Conservation (phyloP, 1,140 invertebrate genomes). For the Pomacea maculata region DNA sequence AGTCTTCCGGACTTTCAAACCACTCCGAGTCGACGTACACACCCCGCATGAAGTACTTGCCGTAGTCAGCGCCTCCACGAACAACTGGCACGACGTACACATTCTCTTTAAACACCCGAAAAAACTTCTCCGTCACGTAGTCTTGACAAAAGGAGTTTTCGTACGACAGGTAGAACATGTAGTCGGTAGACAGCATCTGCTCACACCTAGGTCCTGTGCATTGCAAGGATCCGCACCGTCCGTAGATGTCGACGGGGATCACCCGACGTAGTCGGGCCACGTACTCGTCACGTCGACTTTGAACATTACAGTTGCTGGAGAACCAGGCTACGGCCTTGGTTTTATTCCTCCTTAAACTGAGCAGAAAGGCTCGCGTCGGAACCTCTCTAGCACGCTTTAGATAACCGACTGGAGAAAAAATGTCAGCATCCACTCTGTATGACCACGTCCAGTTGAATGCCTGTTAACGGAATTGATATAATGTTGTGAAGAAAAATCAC, state of each 20-base stretch:
- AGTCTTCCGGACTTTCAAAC: slow-evolving; percentile 65
- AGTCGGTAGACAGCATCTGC: slow-evolving; percentile 22
- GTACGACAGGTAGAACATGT: slow-evolving; percentile 65
- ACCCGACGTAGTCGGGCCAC: slow-evolving; percentile 62
- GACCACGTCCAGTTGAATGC: not conserved
- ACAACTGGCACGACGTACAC: slow-evolving; percentile 74
- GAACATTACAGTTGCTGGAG: slow-evolving; percentile 1
- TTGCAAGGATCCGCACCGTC: slow-evolving; percentile 66
- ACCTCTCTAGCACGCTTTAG: not conserved
- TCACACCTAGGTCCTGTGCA: slow-evolving; percentile 21
- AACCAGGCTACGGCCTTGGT: not conserved
- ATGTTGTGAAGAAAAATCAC: not conserved
- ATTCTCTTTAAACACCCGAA: slow-evolving; percentile 26
- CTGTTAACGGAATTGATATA: not conserved
- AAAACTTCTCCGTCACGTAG: slow-evolving; percentile 94
- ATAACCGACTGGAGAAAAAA: not conserved
- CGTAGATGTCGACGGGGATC: slow-evolving; percentile 74
- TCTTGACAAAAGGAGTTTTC: slow-evolving; percentile 70
- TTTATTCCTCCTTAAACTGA: not conserved
- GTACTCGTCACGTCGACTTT: slow-evolving; percentile 15
- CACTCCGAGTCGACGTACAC: slow-evolving; percentile 71
- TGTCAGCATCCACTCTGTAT: not conserved
- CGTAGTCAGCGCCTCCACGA: slow-evolving; percentile 70
- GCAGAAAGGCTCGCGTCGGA: slow-evolving; percentile 1
- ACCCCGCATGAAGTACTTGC: slow-evolving; percentile 68